Conservation (phyloP, 2,797 vertebrate species). For the Rousettus madagascariensis region DNA sequence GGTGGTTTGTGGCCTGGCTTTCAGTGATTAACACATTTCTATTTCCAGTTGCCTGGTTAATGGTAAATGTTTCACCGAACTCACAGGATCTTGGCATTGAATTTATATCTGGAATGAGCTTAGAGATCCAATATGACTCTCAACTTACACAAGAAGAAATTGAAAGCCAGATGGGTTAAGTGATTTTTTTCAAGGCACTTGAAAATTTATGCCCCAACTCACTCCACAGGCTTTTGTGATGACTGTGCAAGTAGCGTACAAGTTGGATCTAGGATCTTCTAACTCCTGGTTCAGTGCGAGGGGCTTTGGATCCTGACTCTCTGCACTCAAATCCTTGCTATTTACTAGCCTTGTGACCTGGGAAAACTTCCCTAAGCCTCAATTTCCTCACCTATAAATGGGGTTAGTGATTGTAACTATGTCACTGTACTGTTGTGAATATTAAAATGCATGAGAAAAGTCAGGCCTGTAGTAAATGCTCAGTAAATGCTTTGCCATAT, state of each 20-base stretch:
- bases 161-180: constrained; percentile 34
- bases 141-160: constrained; percentile 45
- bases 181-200: constrained; percentile 33
- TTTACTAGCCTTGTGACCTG: background rate
- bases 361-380: background rate
- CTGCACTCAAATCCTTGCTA: background rate
- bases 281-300: background rate
- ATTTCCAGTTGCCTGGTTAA: background rate
- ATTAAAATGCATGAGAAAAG: background rate
- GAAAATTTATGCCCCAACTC: background rate
- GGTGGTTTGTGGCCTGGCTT: background rate
- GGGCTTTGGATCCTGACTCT: background rate
- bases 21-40: background rate
- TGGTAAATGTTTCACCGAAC: background rate
- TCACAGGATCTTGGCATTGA: constrained; percentile 22
- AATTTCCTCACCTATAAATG: background rate
- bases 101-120: constrained; percentile 46
- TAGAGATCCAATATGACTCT: constrained; percentile 34
- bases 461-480: background rate
- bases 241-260: background rate
- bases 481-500: background rate
- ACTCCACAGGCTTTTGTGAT: background rate
- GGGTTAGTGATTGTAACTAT: background rate
- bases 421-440: background rate
- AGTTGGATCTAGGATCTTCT: background rate